These are phyloP conservation scores for Porites rus DNA, from an alignment of 92 coral and sea anemone species.

Conservation along the genomic window DNA sequence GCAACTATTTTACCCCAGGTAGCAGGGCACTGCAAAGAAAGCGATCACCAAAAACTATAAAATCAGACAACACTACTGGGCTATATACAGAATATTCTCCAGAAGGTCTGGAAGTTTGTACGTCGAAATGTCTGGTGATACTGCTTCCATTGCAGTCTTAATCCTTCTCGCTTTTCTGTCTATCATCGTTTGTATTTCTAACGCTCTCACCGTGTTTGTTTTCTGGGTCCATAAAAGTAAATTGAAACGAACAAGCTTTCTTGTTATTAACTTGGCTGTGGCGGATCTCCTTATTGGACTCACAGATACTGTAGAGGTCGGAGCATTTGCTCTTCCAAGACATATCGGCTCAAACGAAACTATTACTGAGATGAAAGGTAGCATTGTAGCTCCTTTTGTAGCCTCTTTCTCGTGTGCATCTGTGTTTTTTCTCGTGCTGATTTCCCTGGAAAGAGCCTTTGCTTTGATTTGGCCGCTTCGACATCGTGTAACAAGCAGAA, in stretches of 20 bases:
- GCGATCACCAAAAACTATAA: too few species aligned
- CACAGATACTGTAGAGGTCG: neutral
- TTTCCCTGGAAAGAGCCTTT: too few species aligned
- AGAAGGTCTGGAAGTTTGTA: too few species aligned
- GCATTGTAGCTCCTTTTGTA: too few species aligned
- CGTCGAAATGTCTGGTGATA: neutral
- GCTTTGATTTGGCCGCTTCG: too few species aligned
- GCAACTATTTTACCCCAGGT: neutral
- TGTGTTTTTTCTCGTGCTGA: neutral
- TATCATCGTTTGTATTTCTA: neutral
- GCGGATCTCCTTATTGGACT: slow-evolving; percentile 4
- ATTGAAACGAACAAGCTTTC: neutral
- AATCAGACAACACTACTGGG: too few species aligned
- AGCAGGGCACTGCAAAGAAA: neutral
- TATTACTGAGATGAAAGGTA: neutral
- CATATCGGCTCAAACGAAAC: neutral
- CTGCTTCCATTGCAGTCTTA: neutral
- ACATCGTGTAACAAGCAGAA: too few species aligned
- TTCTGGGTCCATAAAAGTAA: neutral
- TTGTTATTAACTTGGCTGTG: slow-evolving; percentile 1
- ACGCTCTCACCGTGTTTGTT: slow-evolving; percentile 8
- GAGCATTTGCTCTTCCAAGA: neutral
- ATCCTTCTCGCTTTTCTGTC: neutral
- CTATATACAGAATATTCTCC: too few species aligned
- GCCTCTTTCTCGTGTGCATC: neutral